Base-by-base conservation (phyloP, 2,113 vertebrate genomes). In the Polypterus senegalus region DNA sequence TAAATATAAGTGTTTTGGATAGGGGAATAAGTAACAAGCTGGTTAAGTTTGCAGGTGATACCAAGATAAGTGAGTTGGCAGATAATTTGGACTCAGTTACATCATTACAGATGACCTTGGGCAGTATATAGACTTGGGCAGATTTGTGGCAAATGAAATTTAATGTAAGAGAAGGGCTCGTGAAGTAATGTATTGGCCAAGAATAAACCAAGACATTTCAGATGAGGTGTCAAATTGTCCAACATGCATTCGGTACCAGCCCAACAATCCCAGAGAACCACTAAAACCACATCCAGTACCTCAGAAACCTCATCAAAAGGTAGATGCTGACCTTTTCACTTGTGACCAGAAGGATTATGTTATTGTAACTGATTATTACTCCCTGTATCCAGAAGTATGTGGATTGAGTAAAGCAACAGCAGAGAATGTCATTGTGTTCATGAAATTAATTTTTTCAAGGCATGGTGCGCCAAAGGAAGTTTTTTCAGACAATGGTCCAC, bases 401-500 rank as follows among this genome's bases (percentile, higher is more conserved):
- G 61, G 61, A 62, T 53, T 61, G 58, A 52, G 57, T 58, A 60
- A 68, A 27, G 65, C 66, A 58, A 65, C 51, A 59, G 61, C 46
- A 49, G 7, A 58, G 58, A 61, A 44, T 53, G 44, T 58, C 47
- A 49, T 61, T 48, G 58, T 55, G 9, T 55, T 54, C 48, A 49
- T 66, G 5, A 64, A 64, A 62, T 54, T 59, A 10, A 58, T 64
- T 53, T 64, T 67, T 4, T n/a, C 54, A 8, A 56, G 54, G 58
- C 58, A 64, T 58, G 46, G 58, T 43, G 63, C 64, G 52, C 58
- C 62, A 53, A 47, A 67, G 45, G 62, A 49, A 57, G 10, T 63
- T 4, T 57, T 66, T 61, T 61, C 53, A 65, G 60, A 66, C 10
- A 58, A 66, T 52, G 11, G 55, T 4, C 60, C 60, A 27, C 46